These are phyloP conservation scores for Eulithis testata DNA, from an alignment of 2,888 invertebrate genomes.

Conservation along the genomic window DNA sequence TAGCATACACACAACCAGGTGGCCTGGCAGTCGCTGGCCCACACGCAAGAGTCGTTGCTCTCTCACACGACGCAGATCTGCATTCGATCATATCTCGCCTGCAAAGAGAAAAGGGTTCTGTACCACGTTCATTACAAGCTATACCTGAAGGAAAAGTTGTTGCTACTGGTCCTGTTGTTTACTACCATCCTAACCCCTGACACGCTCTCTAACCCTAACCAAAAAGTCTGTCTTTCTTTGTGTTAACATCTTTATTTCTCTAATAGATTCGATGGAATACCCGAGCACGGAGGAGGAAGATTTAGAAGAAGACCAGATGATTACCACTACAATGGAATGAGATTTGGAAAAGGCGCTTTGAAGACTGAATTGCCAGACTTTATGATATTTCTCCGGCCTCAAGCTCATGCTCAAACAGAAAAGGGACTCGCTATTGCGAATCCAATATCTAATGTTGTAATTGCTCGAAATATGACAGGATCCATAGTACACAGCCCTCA, in stretches of 20 bases:
- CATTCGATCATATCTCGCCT: constrained; percentile 78
- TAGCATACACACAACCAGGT: constrained; percentile 90
- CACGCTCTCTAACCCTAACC: constrained; percentile 53
- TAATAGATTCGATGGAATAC: constrained; percentile 67
- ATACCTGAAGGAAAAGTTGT: constrained; percentile 88
- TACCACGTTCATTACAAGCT: constrained; percentile 71
- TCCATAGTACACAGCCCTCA: constrained; percentile 87
- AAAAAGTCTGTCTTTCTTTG: constrained; percentile 40
- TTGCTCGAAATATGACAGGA: constrained; percentile 85
- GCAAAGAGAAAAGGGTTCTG: constrained; percentile 69
- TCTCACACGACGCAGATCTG: constrained; percentile 86
- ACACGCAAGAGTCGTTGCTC: constrained; percentile 88
- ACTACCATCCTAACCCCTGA: constrained; percentile 82
- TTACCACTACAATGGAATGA: constrained; percentile 64
- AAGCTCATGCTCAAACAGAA: constrained; percentile 86
- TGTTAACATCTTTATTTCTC: constrained; percentile 62
- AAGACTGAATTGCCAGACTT: constrained; percentile 54
- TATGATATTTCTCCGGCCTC: constrained; percentile 83
- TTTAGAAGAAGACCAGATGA: constrained; percentile 53
- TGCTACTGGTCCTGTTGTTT: constrained; percentile 90
- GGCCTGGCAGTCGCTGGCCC: constrained; percentile 91
- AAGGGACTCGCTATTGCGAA: constrained; percentile 88
- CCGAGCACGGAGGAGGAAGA: constrained; percentile 49
- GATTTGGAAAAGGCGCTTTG: constrained; percentile 55
- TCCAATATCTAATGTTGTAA: constrained; percentile 87